phyloP scores from a whole-genome alignment of 2,113 vertebrate species.

The Cyphomyrus plagiostoma region DNA sequence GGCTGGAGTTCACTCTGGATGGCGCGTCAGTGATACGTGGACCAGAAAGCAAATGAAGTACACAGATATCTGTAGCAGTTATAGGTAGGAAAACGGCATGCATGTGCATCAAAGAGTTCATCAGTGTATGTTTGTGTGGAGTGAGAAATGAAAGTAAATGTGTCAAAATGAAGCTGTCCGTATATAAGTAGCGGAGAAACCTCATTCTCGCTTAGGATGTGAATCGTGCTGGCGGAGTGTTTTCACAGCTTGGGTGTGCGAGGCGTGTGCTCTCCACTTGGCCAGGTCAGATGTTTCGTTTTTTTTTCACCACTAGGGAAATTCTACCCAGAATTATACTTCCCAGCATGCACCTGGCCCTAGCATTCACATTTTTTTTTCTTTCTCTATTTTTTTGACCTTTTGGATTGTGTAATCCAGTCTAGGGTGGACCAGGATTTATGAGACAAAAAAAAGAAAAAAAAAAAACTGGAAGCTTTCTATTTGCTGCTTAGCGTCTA shows the following conservation, averaged over 20 bases:
- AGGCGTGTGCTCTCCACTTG: background rate
- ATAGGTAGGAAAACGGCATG: background rate
- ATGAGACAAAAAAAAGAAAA: background rate
- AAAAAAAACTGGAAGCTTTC: background rate
- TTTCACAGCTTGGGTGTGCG: background rate
- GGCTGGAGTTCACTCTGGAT: background rate
- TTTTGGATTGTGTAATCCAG: background rate
- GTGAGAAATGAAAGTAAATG: background rate
- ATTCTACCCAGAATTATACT: background rate
- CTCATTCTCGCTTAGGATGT: background rate
- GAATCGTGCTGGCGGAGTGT: background rate
- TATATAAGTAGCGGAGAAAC: background rate
- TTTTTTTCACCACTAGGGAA: background rate
- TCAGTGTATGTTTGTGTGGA: background rate
- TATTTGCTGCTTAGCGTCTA: background rate
- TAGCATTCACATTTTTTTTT: background rate
- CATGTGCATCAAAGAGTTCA: background rate
- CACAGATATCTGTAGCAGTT: background rate
- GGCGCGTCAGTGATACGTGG: background rate
- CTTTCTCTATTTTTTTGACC: background rate
- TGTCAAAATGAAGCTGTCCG: background rate
- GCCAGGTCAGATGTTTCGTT: background rate
- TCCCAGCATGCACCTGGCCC: conserved; percentile 16
- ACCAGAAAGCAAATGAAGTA: background rate
- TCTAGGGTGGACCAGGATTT: background rate